Evolutionary conservation across 1,140 invertebrate species (phyloP), one percentile per base, ranked within the genome.

Genomic region (Listronotus oregonensis): DNA sequence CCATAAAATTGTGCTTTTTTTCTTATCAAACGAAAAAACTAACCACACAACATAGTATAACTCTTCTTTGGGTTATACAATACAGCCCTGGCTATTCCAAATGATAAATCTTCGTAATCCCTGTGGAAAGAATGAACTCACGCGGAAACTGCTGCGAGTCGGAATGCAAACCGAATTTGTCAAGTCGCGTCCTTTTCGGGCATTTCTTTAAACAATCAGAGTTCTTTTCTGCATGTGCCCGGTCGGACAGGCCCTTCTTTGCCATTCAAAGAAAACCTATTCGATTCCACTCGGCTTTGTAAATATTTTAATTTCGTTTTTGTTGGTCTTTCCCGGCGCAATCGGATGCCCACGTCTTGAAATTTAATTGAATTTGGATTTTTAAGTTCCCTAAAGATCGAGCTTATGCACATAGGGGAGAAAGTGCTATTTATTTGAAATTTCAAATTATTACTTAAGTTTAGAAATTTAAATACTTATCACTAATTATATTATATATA

Each of bases 151-250:
- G 54, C 68, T 69, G 54, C 73, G 71, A 67, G 61, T 66, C 66
- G 72, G 73, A 75, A 75, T 73, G 73, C 72, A 75, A 75, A 73
- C 73, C 68, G 68, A 75, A 75, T 75, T 75, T 75, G 73, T 75
- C 73, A 75, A 75, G 59, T 68, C 44, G 64, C 68, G 70, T 69
- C 73, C 70, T 68, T 72, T 67, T 37, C 62, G 11, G 64, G 64
- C 50, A 50, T 65, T 70, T 66, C 69, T 70, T 73, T 69, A 72
- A 73, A 73, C 71, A 73, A 70, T 71, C 64, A 61, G n/a, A n/a
- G 57, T 66, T 61, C 69, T 71, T 69, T 72, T 66, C 63, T 59
- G 46, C 56, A 59, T 52, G 55, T 66, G 55, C 31, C 10, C 64
- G 32, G 46, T 18, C 37, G 56, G 47, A 40, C 34, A 37, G 14